Evolutionary conservation across 2,797 vertebrate genomes (phyloP), one percentile per base, ranked within the genome.

Genomic region (Chiloscyllium punctatum): DNA sequence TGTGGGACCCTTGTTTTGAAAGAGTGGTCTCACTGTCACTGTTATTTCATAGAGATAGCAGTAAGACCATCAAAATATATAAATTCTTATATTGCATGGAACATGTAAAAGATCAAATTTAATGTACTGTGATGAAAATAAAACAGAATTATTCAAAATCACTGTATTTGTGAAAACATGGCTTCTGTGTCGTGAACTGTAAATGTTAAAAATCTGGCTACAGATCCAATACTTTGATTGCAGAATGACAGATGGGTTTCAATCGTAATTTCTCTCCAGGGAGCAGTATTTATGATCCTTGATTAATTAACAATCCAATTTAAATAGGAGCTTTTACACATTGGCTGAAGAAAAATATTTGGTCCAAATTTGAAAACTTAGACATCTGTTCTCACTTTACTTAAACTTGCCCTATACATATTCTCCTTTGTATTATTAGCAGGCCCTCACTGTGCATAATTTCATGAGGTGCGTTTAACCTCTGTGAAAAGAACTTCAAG

Each of bases 271-370:
- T 94, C 37, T 94, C 66, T 94, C 66, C 37, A 0, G 9, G 30
- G 30, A 57, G 18, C 62, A 48, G 37, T 72, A 71, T 94, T 94
- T 69, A 72, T 71, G 25, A 23, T 30, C 68, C 72, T 72, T 94
- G 37, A 94, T 69, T 94, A 37, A 94, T 94, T 94, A 94, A 72
- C 62, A 27, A 48, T 71, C 37, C 42, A 42, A 90, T 69, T 94
- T 94, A 94, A 94, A 51, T 3, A 27, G 15, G 53, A 91, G 88
- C 72, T 71, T 94, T 72, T 13, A 18, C 33, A n/a, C 0, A 11
- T n/a, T 33, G 11, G 2, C 53, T 57, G 86, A 57, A 51, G 18
- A 87, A 30, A 84, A 84, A 48, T 25, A 51, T 88, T 88, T 88
- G 86, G 4, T 88, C 51, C 48, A 88, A 57, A 87, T 13, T 48